Evolutionary conservation across 2,113 vertebrate genomes (phyloP).

Genomic region (Plectropomus leopardus): DNA sequence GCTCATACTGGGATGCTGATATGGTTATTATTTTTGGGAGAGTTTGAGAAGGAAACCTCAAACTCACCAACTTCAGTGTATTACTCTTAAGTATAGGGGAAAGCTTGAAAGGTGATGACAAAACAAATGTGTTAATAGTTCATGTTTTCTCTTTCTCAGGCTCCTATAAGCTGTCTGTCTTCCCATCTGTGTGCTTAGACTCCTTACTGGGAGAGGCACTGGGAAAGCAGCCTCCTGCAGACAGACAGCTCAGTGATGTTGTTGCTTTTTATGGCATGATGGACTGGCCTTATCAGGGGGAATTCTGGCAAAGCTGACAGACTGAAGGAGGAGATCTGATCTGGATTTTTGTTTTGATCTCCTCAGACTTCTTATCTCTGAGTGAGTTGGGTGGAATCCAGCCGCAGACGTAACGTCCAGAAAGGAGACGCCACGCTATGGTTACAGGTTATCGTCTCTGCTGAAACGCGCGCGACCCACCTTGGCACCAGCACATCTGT

Average conservation of each 20-base stretch:
- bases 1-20: conserved; percentile 49
- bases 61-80: conserved; percentile 12
- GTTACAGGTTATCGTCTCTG: conserved; percentile 72
- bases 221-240: conserved; percentile 36
- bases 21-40: conserved; percentile 54
- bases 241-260: conserved; percentile 51
- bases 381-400: conserved; percentile 74
- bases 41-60: conserved; percentile 36
- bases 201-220: conserved; percentile 34
- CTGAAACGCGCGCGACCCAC: conserved; percentile 68
- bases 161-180: conserved; percentile 9
- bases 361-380: conserved; percentile 73
- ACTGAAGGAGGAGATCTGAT: conserved; percentile 74
- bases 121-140: conserved; percentile 17
- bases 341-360: conserved; percentile 83
- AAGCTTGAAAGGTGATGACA: background rate
- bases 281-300: conserved; percentile 75
- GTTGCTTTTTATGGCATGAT: conserved; percentile 73
- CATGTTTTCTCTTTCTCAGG: conserved; percentile 9
- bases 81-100: background rate
- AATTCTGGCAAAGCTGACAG: conserved; percentile 79
- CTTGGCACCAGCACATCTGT: conserved; percentile 61
- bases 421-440: conserved; percentile 77
- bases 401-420: conserved; percentile 60
- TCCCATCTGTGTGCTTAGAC: conserved; percentile 4